Evolutionary conservation across 2,888 invertebrate genomes (phyloP).

Genomic region (Microctonus aethiopoides): DNA sequence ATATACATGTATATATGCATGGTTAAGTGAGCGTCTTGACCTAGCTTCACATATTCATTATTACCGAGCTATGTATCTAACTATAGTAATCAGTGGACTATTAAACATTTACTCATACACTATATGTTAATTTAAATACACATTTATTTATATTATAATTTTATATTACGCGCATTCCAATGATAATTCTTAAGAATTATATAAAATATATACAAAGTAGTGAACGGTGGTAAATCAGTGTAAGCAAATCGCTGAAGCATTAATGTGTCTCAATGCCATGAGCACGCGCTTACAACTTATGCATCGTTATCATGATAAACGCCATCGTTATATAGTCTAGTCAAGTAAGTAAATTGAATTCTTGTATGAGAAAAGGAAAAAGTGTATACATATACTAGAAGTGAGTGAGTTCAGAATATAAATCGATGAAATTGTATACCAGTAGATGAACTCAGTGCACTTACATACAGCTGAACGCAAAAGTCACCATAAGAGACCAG

Average conservation of each 20-base stretch:
- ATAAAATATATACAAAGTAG: slow-evolving; percentile 6
- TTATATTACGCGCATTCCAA: slow-evolving; percentile 22
- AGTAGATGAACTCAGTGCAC: no score
- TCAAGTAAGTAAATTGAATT: slow-evolving; percentile 30
- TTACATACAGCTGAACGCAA: no score
- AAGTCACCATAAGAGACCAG: slow-evolving; percentile 10
- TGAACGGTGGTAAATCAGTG: slow-evolving; percentile 24
- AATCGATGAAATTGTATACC: slow-evolving; percentile 35
- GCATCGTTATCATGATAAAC: slow-evolving; percentile 34
- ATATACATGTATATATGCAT: not conserved
- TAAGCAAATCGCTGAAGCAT: slow-evolving; percentile 20
- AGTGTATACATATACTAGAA: not conserved
- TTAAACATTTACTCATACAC: not conserved
- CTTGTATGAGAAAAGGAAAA: not conserved
- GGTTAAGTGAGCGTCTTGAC: slow-evolving; percentile 44
- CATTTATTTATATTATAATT: not conserved
- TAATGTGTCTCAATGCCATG: not conserved
- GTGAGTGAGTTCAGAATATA: not conserved
- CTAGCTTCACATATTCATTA: slow-evolving; percentile 38
- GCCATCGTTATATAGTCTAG: slow-evolving; percentile 25
- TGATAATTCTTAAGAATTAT: not conserved
- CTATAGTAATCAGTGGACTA: not conserved
- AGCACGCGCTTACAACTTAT: not conserved
- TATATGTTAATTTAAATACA: not conserved
- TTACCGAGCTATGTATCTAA: not conserved